Evolutionary conservation across 2,113 vertebrate species (phyloP).

Genomic region (Gymnogyps californianus): DNA sequence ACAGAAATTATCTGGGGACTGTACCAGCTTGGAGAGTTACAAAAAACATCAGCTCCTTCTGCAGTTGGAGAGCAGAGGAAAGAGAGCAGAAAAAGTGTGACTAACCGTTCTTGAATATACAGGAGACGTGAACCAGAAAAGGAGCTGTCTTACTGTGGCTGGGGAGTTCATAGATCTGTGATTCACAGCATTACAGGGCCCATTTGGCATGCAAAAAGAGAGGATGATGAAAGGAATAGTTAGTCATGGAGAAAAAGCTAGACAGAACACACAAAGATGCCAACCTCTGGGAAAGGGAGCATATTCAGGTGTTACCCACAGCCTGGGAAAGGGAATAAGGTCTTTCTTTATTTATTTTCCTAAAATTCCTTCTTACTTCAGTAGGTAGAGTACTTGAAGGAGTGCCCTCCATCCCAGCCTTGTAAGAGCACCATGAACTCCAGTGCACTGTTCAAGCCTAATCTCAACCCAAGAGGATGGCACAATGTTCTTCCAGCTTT

Average conservation of each 20-base stretch:
- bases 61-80: background rate
- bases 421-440: background rate
- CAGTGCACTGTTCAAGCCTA: background rate
- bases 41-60: background rate
- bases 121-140: conserved; percentile 1
- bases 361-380: background rate
- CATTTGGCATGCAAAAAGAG: conserved; percentile 45
- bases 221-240: conserved; percentile 44
- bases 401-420: background rate
- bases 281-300: background rate
- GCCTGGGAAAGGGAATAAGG: background rate
- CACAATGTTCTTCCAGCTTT: background rate
- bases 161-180: conserved; percentile 42
- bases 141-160: background rate
- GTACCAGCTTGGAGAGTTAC: background rate
- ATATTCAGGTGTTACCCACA: background rate
- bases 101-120: conserved; percentile 9
- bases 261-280: background rate
- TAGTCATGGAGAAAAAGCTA: conserved; percentile 46
- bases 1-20: background rate
- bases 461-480: background rate
- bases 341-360: background rate
- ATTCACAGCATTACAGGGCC: conserved; percentile 38
- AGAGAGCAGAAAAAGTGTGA: background rate
- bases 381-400: background rate